Percentiles rank a stretch among this genome's conserved stretches.
Evolutionary conservation across 1,140 invertebrate genomes (phyloP).

Genomic region (Physella acuta): DNA sequence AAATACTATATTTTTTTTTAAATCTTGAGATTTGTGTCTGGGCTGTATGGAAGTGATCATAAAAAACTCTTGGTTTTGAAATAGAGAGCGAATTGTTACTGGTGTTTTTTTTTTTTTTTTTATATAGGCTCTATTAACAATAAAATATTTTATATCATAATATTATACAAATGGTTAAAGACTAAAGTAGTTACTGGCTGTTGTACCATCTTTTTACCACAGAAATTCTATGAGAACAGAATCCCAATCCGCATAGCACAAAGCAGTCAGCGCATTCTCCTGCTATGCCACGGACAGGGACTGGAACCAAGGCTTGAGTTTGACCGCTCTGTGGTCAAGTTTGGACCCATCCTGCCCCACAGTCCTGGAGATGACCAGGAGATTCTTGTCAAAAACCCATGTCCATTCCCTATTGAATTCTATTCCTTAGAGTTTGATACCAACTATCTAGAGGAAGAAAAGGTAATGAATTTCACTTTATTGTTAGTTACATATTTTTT

Average conservation of each 20-base stretch:
- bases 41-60: too few relatives aligned
- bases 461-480: too few relatives aligned
- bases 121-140: too few relatives aligned
- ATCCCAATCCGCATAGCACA: constrained; percentile 57
- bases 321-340: constrained; percentile 54
- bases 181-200: background rate
- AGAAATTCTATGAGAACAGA: constrained; percentile 58
- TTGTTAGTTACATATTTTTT: too few relatives aligned
- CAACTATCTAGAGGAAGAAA: constrained; percentile 59
- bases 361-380: constrained; percentile 58
- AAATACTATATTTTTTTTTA: too few relatives aligned
- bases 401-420: constrained; percentile 58
- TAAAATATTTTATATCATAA: too few relatives aligned
- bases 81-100: too few relatives aligned
- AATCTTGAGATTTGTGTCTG: too few relatives aligned
- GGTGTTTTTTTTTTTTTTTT: too few relatives aligned
- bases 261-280: constrained; percentile 57
- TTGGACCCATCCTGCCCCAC: constrained; percentile 59
- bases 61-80: too few relatives aligned
- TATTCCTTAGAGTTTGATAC: constrained; percentile 60
- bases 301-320: constrained; percentile 57
- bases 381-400: constrained; percentile 57
- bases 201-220: constrained; percentile 28
- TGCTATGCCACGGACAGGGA: constrained; percentile 57
- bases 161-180: too few relatives aligned